Percentiles rank a stretch among this genome's conserved stretches.
These are phyloP conservation scores for Periparus ater DNA, from an alignment of 2,797 vertebrate species.

Conservation along the genomic window DNA sequence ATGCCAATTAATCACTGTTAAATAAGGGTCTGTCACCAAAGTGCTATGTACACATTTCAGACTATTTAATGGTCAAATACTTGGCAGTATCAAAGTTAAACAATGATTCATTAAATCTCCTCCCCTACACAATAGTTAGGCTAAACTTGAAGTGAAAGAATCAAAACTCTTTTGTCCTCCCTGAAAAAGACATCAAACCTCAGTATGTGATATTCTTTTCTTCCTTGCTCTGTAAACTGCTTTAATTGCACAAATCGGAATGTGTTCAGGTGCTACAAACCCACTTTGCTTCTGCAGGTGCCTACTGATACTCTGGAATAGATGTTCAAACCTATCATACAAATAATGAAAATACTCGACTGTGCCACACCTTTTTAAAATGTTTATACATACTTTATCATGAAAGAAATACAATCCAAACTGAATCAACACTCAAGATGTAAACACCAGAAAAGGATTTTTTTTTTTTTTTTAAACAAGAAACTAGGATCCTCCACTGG, in stretches of 20 bases:
- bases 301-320: slow-evolving; percentile 72
- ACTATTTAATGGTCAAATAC: slow-evolving; percentile 86
- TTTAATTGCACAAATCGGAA: slow-evolving; percentile 84
- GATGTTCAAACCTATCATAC: slow-evolving; percentile 71
- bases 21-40: slow-evolving; percentile 77
- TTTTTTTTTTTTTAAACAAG: background rate
- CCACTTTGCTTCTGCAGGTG: slow-evolving; percentile 79
- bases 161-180: slow-evolving; percentile 86
- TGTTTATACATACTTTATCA: slow-evolving; percentile 65
- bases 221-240: slow-evolving; percentile 80
- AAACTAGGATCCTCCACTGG: background rate
- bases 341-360: slow-evolving; percentile 75
- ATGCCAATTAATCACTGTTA: slow-evolving; percentile 83
- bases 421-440: background rate
- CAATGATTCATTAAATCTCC: slow-evolving; percentile 92
- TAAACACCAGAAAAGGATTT: background rate
- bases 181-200: slow-evolving; percentile 86
- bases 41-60: slow-evolving; percentile 77
- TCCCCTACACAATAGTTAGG: slow-evolving; percentile 84
- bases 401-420: slow-evolving; percentile 51
- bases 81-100: slow-evolving; percentile 88
- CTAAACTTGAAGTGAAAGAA: slow-evolving; percentile 84
- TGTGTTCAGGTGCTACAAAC: slow-evolving; percentile 85
- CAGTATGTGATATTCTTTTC: slow-evolving; percentile 81
- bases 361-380: slow-evolving; percentile 78